These are phyloP conservation scores for Strix uralensis DNA, from an alignment of 2,113 vertebrate species.

Conservation along the genomic window DNA sequence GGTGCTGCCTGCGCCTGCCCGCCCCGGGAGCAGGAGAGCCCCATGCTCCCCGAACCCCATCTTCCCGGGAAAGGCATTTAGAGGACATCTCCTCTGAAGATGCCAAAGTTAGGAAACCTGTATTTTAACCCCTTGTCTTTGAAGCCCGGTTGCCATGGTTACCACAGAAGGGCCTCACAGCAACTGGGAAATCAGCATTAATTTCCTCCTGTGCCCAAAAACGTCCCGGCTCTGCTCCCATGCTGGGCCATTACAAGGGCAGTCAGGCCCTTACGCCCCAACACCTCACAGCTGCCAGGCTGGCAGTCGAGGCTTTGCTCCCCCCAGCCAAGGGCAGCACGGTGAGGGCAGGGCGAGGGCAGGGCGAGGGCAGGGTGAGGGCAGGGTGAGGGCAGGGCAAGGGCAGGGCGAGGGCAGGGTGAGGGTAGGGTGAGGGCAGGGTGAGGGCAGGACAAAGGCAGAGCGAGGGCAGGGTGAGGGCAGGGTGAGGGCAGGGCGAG, in stretches of 20 bases:
- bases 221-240: background rate
- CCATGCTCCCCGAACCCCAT: rapidly evolving
- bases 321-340: background rate
- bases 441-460: background rate
- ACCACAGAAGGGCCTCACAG: background rate
- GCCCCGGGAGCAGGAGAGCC: background rate
- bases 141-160: background rate
- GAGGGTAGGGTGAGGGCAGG: background rate
- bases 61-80: no score
- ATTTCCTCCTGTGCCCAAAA: background rate
- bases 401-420: background rate
- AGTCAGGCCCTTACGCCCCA: background rate
- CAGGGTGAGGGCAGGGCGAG: background rate
- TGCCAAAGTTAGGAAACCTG: background rate
- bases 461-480: background rate
- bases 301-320: background rate
- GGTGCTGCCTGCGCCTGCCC: rapidly evolving
- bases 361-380: background rate
- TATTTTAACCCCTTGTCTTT: background rate
- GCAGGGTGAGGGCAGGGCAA: no score
- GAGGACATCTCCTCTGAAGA: background rate
- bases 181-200: background rate
- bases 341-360: background rate
- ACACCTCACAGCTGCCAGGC: background rate
- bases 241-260: background rate